These are phyloP conservation scores for Phalloptychus januarius DNA, from an alignment of 2,797 vertebrate genomes.

Conservation along the genomic window DNA sequence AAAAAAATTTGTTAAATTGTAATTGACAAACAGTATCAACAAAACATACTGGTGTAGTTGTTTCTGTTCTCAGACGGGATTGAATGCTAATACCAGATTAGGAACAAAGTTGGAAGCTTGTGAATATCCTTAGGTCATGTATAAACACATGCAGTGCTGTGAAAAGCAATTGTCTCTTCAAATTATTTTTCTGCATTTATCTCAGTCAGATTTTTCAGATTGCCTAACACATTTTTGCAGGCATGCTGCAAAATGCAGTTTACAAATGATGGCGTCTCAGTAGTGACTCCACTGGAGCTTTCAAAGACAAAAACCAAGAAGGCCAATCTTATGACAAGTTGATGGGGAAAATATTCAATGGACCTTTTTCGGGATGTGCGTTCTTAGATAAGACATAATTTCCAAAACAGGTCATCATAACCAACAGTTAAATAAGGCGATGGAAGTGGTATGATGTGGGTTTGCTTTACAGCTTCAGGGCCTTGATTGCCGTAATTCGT, in stretches of 20 bases:
- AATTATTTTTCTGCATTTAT: not conserved
- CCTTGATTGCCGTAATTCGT: not conserved
- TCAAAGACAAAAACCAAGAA: not conserved
- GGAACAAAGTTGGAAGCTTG: not conserved
- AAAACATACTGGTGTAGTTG: not conserved
- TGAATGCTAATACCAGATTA: not conserved
- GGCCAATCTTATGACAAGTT: not conserved
- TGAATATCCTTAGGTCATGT: too few relatives aligned
- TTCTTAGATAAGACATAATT: not conserved
- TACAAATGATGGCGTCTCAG: too few relatives aligned
- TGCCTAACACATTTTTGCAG: not conserved
- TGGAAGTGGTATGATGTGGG: not conserved
- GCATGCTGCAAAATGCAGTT: not conserved
- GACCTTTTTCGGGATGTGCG: not conserved
- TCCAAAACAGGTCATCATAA: not conserved
- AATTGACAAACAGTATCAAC: not conserved
- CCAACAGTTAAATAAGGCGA: not conserved
- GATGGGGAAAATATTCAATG: not conserved
- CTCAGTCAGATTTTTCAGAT: not conserved
- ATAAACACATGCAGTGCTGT: not conserved
- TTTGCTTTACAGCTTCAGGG: not conserved
- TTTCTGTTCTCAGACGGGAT: too few relatives aligned
- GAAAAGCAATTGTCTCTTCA: not conserved
- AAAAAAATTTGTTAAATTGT: not conserved
- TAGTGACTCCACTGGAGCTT: not conserved